Evolutionary conservation across 2,797 vertebrate genomes (phyloP).

Genomic region (Macroramphosus scolopax): DNA sequence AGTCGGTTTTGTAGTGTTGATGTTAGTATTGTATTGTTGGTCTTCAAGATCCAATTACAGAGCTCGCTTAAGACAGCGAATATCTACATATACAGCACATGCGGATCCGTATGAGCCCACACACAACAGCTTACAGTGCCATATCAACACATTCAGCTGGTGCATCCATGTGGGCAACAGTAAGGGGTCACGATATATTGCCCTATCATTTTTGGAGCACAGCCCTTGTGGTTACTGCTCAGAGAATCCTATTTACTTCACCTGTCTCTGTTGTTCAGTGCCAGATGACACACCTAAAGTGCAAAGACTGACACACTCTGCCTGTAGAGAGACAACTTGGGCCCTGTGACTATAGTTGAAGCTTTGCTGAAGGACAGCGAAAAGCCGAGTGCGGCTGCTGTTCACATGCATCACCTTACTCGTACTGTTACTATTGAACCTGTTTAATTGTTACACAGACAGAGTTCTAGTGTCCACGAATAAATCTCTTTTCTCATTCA

Average conservation of each 20-base stretch:
- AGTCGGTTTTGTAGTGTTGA: constrained; percentile 49
- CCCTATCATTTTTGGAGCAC: too few relatives aligned
- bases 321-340: constrained; percentile 10
- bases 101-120: not conserved
- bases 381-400: not conserved
- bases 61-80: not conserved
- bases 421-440: not conserved
- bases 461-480: too few relatives aligned
- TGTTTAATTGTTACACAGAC: too few relatives aligned
- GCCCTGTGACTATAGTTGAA: constrained; percentile 2
- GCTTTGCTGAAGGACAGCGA: not conserved
- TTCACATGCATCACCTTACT: not conserved
- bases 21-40: constrained; percentile 57
- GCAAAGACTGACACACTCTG: not conserved
- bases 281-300: constrained; percentile 28
- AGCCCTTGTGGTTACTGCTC: constrained; percentile 13
- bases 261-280: constrained; percentile 8
- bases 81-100: constrained; percentile 1
- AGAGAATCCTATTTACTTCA: constrained; percentile 26
- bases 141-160: too few relatives aligned
- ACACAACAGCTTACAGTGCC: too few relatives aligned
- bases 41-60: constrained; percentile 28
- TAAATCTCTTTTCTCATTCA: too few relatives aligned
- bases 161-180: too few relatives aligned
- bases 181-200: too few relatives aligned